phyloP scores from a whole-genome alignment of 1,140 invertebrate species.

The Aphelinus atriplicis region DNA sequence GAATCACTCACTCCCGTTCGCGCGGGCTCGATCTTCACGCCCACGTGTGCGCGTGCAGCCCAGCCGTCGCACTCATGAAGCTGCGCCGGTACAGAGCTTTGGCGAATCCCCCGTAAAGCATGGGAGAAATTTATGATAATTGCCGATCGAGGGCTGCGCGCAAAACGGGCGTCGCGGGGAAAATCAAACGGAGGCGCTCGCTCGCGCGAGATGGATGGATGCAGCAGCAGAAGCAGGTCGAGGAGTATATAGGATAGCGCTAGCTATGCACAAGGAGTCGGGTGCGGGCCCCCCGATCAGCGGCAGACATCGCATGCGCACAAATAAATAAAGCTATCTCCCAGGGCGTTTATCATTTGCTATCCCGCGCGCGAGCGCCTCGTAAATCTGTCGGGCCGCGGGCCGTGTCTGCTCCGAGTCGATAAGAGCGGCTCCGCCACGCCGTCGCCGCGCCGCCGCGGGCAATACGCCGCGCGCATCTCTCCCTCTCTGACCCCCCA shows the following conservation, averaged over 20 bases:
- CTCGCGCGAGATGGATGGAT: slow-evolving; percentile 35
- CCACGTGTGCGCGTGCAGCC: too few relatives aligned
- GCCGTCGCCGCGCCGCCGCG: slow-evolving; percentile 5
- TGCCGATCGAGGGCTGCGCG: slow-evolving; percentile 16
- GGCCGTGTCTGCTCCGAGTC: slow-evolving; percentile 59
- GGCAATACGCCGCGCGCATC: slow-evolving; percentile 57
- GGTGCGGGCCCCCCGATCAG: slow-evolving; percentile 5
- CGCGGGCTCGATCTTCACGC: too few relatives aligned
- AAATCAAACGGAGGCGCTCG: slow-evolving; percentile 4
- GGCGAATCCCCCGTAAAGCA: too few relatives aligned
- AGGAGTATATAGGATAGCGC: slow-evolving; percentile 13
- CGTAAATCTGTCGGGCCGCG: slow-evolving; percentile 62
- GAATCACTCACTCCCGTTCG: too few relatives aligned
- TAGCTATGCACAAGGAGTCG: background rate
- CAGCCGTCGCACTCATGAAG: too few relatives aligned
- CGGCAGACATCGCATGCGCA: slow-evolving; percentile 49
- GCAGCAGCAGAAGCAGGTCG: slow-evolving; percentile 25
- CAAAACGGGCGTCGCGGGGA: slow-evolving; percentile 13
- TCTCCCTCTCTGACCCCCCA: slow-evolving; percentile 41
- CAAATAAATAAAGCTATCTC: slow-evolving; percentile 68
- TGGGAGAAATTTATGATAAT: slow-evolving; percentile 37
- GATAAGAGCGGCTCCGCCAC: slow-evolving; percentile 56
- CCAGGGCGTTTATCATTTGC: slow-evolving; percentile 65
- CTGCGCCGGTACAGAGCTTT: too few relatives aligned
- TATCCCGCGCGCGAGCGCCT: slow-evolving; percentile 57